Evolutionary conservation across 2,113 vertebrate species (phyloP).

Genomic region (Mohoua ochrocephala): DNA sequence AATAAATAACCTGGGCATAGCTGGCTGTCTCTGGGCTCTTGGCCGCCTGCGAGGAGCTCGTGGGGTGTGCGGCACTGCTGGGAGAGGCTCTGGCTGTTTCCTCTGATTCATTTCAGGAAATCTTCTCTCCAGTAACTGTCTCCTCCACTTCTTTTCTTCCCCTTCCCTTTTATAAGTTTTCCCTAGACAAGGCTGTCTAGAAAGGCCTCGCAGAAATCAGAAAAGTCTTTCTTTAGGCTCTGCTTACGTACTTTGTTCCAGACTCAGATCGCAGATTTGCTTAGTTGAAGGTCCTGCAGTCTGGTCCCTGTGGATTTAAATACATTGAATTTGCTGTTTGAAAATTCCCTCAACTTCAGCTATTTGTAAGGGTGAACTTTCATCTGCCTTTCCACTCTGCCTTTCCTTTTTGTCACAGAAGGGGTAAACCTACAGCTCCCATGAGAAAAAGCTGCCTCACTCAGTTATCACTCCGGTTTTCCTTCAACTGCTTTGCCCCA

Average conservation of each 20-base stretch:
- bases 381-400: neutral
- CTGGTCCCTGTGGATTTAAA: neutral
- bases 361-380: neutral
- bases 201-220: neutral
- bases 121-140: neutral
- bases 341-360: neutral
- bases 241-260: neutral
- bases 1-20: constrained; percentile 32
- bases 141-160: constrained; percentile 2
- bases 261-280: neutral
- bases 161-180: neutral
- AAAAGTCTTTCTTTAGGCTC: neutral
- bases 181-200: neutral
- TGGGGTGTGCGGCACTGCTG: neutral
- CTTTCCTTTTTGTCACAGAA: neutral
- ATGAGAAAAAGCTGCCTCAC: constrained; percentile 25
- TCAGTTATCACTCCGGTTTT: constrained; percentile 22
- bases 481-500: neutral
- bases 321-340: neutral
- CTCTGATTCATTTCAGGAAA: neutral
- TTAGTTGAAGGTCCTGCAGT: neutral
- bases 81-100: neutral
- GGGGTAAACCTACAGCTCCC: neutral
- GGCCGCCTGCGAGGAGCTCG: neutral
- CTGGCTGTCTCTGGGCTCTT: neutral